phyloP scores from a whole-genome alignment of 2,888 invertebrate genomes.

The Melinaea marsaeus region DNA sequence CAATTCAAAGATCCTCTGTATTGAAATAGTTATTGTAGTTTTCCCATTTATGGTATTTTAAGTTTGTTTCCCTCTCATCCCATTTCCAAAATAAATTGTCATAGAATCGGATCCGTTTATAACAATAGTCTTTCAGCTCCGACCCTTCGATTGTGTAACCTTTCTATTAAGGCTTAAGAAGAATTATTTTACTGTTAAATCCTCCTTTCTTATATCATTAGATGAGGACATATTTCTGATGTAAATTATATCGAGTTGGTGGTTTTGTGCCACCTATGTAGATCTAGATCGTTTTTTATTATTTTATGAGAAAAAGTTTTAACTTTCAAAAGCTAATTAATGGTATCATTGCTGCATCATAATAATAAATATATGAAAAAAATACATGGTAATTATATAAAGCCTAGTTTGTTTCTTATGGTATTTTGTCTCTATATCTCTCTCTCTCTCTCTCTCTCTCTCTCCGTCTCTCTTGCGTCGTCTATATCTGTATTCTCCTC shows the following conservation, averaged over 20 bases:
- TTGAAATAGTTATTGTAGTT: background rate
- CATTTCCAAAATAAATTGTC: background rate
- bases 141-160: slow-evolving; percentile 1
- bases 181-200: slow-evolving; percentile 3
- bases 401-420: too few species aligned
- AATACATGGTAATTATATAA: too few species aligned
- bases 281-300: too few species aligned
- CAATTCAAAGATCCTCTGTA: background rate
- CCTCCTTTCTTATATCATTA: background rate
- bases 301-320: too few species aligned
- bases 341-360: too few species aligned
- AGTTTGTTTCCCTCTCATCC: background rate
- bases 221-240: background rate
- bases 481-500: too few species aligned
- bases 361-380: too few species aligned
- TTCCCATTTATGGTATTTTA: background rate
- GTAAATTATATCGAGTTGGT: background rate
- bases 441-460: too few species aligned
- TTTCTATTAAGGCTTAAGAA: background rate
- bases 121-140: slow-evolving; percentile 2
- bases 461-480: too few species aligned
- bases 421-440: too few species aligned
- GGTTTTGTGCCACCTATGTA: too few species aligned
- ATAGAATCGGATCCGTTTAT: slow-evolving; percentile 1
- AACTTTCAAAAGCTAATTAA: too few species aligned